These are phyloP conservation scores for Neoaliturus tenellus DNA, from an alignment of 2,888 invertebrate genomes.

Conservation along the genomic window DNA sequence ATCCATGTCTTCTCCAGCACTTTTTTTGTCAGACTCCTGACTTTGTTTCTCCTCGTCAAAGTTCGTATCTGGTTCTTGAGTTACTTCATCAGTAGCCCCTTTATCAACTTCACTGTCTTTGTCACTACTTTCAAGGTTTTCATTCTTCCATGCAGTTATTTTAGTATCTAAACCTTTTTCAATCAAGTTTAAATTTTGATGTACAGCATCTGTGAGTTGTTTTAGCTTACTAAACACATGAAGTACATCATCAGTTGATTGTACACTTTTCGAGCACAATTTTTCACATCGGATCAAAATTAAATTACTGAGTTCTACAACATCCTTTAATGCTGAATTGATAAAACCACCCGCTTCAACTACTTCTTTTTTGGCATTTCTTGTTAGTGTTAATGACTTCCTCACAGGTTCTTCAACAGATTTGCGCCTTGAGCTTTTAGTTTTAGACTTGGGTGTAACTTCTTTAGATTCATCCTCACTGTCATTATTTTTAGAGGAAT, in stretches of 20 bases:
- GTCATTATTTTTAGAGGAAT: background rate
- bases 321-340: constrained; percentile 45
- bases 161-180: constrained; percentile 33
- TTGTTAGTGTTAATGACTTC: constrained; percentile 6
- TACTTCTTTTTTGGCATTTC: constrained; percentile 20
- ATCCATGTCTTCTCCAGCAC: background rate
- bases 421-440: background rate
- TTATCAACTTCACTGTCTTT: background rate
- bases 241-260: constrained; percentile 25
- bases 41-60: constrained; percentile 1
- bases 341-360: background rate
- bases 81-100: background rate
- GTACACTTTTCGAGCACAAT: constrained; percentile 4
- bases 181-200: constrained; percentile 25
- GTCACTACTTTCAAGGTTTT: background rate
- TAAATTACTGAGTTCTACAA: constrained; percentile 2
- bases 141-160: constrained; percentile 15
- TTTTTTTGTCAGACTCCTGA: background rate
- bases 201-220: constrained; percentile 12
- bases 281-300: constrained; percentile 32
- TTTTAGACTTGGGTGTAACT: background rate
- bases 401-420: background rate
- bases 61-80: background rate
- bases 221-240: constrained; percentile 22
- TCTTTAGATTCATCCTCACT: background rate